A percentile compares a stretch with the other conserved stretches of the same genome.
Conservation (phyloP, 37 sponge, comb jelly and placozoan species). For the Oopsacas minuta region DNA sequence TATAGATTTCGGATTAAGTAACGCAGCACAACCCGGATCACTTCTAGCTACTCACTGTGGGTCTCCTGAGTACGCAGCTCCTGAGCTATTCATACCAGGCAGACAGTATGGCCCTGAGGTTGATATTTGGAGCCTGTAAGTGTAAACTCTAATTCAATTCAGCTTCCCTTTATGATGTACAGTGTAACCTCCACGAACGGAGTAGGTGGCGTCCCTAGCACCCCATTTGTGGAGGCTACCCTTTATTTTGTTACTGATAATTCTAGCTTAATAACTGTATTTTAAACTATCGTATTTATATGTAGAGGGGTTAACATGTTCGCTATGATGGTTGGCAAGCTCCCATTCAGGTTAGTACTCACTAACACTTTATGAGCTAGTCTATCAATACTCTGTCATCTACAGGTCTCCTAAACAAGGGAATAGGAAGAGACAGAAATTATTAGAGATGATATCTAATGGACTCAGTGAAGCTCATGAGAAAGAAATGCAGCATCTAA, state of each 20-base stretch:
- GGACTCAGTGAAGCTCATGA: constrained; percentile 63
- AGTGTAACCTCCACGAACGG: too few relatives aligned
- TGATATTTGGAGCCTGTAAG: constrained; percentile 95
- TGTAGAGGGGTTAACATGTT: constrained; percentile 93
- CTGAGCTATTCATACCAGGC: constrained; percentile 93
- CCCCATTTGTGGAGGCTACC: too few relatives aligned
- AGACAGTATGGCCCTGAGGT: constrained; percentile 90
- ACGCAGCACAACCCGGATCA: constrained; percentile 64
- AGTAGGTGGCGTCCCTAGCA: too few relatives aligned
- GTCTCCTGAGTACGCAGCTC: constrained; percentile 96
- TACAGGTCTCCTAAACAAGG: constrained; percentile 66
- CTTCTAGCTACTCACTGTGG: constrained; percentile 92
- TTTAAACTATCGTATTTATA: background rate
- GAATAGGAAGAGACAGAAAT: constrained; percentile 62
- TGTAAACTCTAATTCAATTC: too few relatives aligned
- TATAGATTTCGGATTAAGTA: constrained; percentile 88
- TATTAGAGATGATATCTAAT: constrained; percentile 74
- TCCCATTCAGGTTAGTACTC: constrained; percentile 62
- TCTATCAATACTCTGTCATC: background rate
- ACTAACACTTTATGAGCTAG: background rate
- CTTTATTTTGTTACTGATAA: too few relatives aligned
- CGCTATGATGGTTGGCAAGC: constrained; percentile 87
- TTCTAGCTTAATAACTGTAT: background rate
- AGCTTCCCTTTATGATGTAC: too few relatives aligned
- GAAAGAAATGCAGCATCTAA: constrained; percentile 63